Base-by-base conservation (phyloP, 2,888 invertebrate species). In the Tribolium freemani region DNA sequence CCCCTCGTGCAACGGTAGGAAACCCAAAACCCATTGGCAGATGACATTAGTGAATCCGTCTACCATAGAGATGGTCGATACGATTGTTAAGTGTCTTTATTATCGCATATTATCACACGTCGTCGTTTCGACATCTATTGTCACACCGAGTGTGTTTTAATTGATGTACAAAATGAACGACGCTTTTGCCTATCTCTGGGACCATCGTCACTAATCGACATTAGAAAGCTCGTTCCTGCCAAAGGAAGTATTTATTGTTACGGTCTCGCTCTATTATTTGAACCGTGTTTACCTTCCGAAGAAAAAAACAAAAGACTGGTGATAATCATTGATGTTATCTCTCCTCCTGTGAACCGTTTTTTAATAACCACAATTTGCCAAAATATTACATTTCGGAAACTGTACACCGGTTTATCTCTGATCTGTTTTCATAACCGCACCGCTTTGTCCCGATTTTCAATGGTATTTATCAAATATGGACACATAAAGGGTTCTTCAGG, bases 121-220 rank as follows among this genome's bases (percentile, higher is more conserved):
- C 74, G 79, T 79, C 78, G 79, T 80, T 83, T 82, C 79, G 80
- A 82, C 81, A 80, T 75, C 80, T 78, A 79, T 83, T 83, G 81
- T 82, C 80, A 78, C 80, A 74, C 78, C 75, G 74, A 79, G 78
- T 73, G 78, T 76, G 77, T 79, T 81, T 80, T 81, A 82, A 82
- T 82, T 82, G 81, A 79, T 78, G 80, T 80, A 69, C 75, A 74
- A 79, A 82, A 79, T 79, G 77, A 77, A 76, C 76, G 78, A 76
- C 76, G 76, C 75, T 75, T 75, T 60, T 71, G 67, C 69, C 71
- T 78, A 77, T 77, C 77, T 75, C 54, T 61, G 9, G 13, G 56
- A 46, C 77, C 77, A 78, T 78, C 77, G 71, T 74, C 77, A 76
- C 75, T 77, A 77, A 78, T 72, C 72, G 74, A 73, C 77, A 72